A percentile compares a stretch with the other conserved stretches of the same genome.
Conservation (phyloP, 2,888 invertebrate species). For the Leptopilina drosophilae region DNA sequence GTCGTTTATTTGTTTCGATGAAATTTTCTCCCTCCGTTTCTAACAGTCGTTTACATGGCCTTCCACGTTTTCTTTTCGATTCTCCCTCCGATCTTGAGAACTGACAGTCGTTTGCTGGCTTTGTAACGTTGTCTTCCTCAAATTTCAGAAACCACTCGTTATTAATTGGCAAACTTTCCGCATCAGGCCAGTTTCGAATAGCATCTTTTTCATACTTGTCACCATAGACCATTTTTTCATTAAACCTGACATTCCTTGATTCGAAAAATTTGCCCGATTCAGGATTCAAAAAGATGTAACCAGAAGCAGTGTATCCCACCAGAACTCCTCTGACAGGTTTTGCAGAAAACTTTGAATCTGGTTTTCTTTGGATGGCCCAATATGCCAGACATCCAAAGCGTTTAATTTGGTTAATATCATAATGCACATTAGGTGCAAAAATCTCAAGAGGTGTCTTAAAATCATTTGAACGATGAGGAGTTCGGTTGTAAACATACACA, state of each 20-base stretch:
- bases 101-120: background rate
- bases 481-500: conserved; percentile 34
- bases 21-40: conserved; percentile 34
- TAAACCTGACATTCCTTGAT: conserved; percentile 44
- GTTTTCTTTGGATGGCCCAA: background rate
- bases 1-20: background rate
- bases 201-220: conserved; percentile 43
- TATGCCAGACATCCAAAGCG: conserved; percentile 9
- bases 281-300: conserved; percentile 14
- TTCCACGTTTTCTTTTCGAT: conserved; percentile 19
- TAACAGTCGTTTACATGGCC: conserved; percentile 29
- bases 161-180: background rate
- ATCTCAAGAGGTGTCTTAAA: background rate
- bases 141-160: background rate
- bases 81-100: conserved; percentile 1
- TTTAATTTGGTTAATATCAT: conserved; percentile 8
- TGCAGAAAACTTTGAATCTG: conserved; percentile 15
- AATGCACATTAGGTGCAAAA: conserved; percentile 6
- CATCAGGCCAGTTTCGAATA: conserved; percentile 11
- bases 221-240: conserved; percentile 59
- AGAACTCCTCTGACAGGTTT: conserved; percentile 31
- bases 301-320: conserved; percentile 43
- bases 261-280: conserved; percentile 51
- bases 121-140: background rate
- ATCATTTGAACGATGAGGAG: conserved; percentile 32